phyloP scores from a whole-genome alignment of 2,888 invertebrate species.

The Actias luna region DNA sequence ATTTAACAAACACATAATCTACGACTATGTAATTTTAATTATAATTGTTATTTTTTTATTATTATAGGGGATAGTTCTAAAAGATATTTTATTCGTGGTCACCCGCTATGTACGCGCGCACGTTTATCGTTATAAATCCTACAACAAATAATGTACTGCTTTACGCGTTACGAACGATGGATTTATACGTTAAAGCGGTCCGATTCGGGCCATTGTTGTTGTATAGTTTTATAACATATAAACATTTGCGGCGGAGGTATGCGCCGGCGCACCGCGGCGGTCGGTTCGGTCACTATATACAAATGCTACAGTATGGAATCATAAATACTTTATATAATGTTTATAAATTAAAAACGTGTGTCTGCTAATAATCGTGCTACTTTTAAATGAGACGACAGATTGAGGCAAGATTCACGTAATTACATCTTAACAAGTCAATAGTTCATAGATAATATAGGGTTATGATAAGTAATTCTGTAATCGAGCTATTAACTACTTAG shows the following conservation, averaged over 20 bases:
- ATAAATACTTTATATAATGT: background rate
- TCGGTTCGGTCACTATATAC: background rate
- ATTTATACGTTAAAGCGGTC: slow-evolving; percentile 66
- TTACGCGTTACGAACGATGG: slow-evolving; percentile 60
- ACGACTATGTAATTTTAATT: background rate
- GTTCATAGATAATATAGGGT: no score
- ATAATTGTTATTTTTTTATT: background rate
- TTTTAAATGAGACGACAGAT: no score
- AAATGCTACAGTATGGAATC: background rate
- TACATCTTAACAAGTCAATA: no score
- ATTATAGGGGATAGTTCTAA: slow-evolving; percentile 12
- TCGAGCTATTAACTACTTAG: no score
- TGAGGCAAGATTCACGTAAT: no score
- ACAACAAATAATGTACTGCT: slow-evolving; percentile 74
- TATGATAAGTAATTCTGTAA: no score
- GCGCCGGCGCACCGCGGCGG: slow-evolving; percentile 17
- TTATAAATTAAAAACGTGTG: no score
- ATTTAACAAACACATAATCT: no score
- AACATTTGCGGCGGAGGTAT: slow-evolving; percentile 19
- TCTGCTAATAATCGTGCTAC: no score
- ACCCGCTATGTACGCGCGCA: slow-evolving; percentile 51
- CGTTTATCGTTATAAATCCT: slow-evolving; percentile 68
- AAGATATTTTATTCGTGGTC: slow-evolving; percentile 25
- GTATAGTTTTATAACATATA: slow-evolving; percentile 14
- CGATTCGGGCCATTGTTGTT: slow-evolving; percentile 47